Evolutionary conservation across 2,888 invertebrate genomes (phyloP), one percentile per base, ranked within the genome.

Genomic region (Torymus tubicola): DNA sequence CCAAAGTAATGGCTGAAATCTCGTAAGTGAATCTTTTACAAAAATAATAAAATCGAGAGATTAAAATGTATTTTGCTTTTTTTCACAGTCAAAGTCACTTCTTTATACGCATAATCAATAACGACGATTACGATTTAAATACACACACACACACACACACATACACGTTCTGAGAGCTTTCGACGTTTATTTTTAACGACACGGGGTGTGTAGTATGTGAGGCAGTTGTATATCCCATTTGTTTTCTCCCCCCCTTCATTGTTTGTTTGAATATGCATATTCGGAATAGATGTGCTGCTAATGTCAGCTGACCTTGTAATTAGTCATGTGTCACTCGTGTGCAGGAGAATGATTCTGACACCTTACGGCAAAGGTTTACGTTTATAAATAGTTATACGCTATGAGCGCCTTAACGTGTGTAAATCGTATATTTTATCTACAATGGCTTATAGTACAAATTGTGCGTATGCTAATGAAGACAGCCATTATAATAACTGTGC

Each of bases 1-100:
- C 69, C 64, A 63, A 64, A 50, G 16, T 58, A 64, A 11, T 70
- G 77, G 71, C 77, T 78, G 57, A 70, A 78, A 71, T 12, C 77
- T 78, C 77, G 64, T 52, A 68, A 76, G 68, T 14, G 31, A 16
- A 61, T 21, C 53, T 68, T 75, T 75, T 76, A 76, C 67, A 21
- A 24, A 60, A 24, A 42, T 67, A 11, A 67, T 67, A 42, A 42
- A 18, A 42, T 42, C 42, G 42, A 8, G 42, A 8, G 42, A 42
- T 42, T 42, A 42, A 42, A 42, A 42, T 42, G 42, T 42, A 42
- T 42, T 42, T 42, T 8, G 42, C 42, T 8, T 42, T 8, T 63
- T 58, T 18, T 10, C 16, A 18, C 16, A 67, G 14, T 65, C 16
- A 50, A 42, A 4, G 11, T 65, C 1, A n/a, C 18, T 64, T n/a